These are phyloP conservation scores for Drosophila suzukii DNA, from an alignment of 1,140 invertebrate genomes.

Conservation along the genomic window DNA sequence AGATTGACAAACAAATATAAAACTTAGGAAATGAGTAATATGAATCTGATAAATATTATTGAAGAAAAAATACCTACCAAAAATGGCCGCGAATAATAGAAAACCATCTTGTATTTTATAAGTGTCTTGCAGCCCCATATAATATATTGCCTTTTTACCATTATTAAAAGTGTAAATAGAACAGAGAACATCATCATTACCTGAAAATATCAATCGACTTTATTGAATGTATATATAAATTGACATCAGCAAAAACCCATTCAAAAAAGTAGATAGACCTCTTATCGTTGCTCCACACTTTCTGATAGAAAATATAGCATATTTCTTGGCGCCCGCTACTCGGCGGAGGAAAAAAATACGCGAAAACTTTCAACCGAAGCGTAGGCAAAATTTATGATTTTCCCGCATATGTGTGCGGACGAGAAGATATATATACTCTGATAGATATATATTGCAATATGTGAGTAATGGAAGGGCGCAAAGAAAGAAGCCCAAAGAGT, in stretches of 20 bases:
- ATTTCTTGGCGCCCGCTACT: slow-evolving; percentile 17
- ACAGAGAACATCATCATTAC: not conserved
- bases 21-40: too few relatives aligned
- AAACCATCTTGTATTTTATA: too few relatives aligned
- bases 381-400: slow-evolving; percentile 48
- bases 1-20: too few relatives aligned
- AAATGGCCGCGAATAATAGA: too few relatives aligned
- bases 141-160: not conserved
- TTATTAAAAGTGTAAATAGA: not conserved
- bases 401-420: slow-evolving; percentile 33
- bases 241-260: not conserved
- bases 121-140: too few relatives aligned
- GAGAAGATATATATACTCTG: not conserved
- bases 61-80: too few relatives aligned
- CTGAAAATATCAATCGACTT: not conserved
- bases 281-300: not conserved
- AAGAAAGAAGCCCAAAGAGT: slow-evolving; percentile 42
- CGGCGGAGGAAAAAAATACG: slow-evolving; percentile 6
- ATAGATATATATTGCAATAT: slow-evolving; percentile 29
- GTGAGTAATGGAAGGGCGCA: slow-evolving; percentile 14
- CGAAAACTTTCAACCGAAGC: slow-evolving; percentile 35
- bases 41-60: too few relatives aligned
- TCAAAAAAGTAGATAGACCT: not conserved
- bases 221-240: not conserved
- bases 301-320: slow-evolving; percentile 23